Evolutionary conservation across 2,113 vertebrate species (phyloP).

Genomic region (Tragulus kanchil): DNA sequence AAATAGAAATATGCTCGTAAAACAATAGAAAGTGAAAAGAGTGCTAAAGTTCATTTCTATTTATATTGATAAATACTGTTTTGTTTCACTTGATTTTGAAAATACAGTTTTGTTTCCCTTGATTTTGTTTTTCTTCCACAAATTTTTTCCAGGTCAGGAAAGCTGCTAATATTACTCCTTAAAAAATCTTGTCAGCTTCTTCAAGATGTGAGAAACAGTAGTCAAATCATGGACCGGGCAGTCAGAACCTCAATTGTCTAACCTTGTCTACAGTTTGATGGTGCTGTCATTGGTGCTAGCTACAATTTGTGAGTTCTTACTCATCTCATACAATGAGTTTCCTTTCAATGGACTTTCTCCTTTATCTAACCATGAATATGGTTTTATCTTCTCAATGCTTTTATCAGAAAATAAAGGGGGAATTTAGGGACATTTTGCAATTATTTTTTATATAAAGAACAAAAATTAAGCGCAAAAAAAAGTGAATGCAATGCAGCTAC

Average conservation of each 20-base stretch:
- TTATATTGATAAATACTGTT: not conserved
- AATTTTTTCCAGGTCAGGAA: not conserved
- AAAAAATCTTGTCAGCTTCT: not conserved
- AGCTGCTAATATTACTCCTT: not conserved
- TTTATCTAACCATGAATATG: not conserved
- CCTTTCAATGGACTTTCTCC: not conserved
- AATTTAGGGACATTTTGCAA: not conserved
- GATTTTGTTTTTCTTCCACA: not conserved
- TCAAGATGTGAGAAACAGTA: not conserved
- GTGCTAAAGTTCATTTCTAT: not conserved
- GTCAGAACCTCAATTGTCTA: not conserved
- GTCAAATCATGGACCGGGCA: not conserved
- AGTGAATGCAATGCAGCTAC: not conserved
- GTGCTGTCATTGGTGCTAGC: accelerated
- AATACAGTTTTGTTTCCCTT: not conserved
- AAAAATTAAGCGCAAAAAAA: not conserved
- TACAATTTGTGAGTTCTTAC: not conserved
- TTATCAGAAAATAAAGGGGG: not conserved
- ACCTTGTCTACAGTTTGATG: not conserved
- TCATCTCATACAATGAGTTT: not conserved
- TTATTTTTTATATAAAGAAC: not conserved
- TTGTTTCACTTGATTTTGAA: not conserved
- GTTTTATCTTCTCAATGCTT: not conserved
- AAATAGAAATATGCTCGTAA: not conserved
- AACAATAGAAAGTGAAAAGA: not conserved